Evolutionary conservation across 2,113 vertebrate genomes (phyloP), one percentile per base, ranked within the genome.

Genomic region (Apodemus speciosus): DNA sequence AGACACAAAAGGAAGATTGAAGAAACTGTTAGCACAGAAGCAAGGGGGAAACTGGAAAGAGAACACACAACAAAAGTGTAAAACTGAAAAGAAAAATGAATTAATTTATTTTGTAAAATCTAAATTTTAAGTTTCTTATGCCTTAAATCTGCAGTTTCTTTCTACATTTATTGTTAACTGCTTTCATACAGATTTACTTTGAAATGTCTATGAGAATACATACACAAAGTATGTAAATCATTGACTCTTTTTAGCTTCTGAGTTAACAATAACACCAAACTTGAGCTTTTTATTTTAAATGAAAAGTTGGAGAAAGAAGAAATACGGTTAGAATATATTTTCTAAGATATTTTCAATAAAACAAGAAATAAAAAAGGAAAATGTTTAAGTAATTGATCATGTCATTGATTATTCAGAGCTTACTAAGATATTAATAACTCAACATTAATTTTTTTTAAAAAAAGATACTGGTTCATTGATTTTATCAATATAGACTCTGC

Each of bases 221-320:
- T 27, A 51, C 46, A 46, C 13, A 18, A 51, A 58, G 35, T 25
- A 14, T 58, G 23, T 58, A 56, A 38, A 40, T 6, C 23, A 32
- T 30, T 43, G 23, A 30, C 14, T 80, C 56, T 40, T 62, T 7
- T 62, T 60, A 92, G 66, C 21, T 86, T 21, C 18, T 88, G 96
- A 96, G 77, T 97, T 97, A 96, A 96, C 76, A 91, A 49, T 73
- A 38, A 92, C 89, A 76, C 58, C 95, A 94, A 96, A 97, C 94
- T 84, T 77, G 13, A 96, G 94, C 93, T 75, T 9, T 58, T 46
- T n/a, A n/a, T n/a, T 46, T 80, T 80, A 23, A 80, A 80, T 58
- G 51, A 56, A 5, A 6, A 56, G 20, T 23, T 80, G 20, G 35
- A 80, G 51, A 53, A 80, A 11, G 10, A 56, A 80, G 20, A 38